Conservation (phyloP, 2,797 vertebrate species). For the Lithobates pipiens region DNA sequence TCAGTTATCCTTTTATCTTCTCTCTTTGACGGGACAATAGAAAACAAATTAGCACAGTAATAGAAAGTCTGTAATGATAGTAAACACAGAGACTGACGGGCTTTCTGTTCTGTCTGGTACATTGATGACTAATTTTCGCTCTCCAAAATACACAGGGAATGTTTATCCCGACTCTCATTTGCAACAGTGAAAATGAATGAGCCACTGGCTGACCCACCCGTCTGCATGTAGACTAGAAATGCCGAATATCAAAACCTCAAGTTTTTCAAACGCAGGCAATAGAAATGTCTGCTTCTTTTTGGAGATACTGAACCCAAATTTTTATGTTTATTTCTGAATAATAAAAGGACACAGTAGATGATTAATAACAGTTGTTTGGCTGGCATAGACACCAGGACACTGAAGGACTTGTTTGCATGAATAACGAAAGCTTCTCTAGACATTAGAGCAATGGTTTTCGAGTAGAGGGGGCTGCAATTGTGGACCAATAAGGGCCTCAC, state of each 20-base stretch:
- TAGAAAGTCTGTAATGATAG: slow-evolving; percentile 15
- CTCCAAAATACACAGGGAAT: neutral
- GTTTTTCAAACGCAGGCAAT: neutral
- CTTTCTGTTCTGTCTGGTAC: slow-evolving; percentile 30
- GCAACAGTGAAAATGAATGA: neutral
- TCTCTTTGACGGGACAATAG: slow-evolving; percentile 4
- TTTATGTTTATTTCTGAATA: neutral
- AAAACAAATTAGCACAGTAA: slow-evolving; percentile 36
- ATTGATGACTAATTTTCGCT: slow-evolving; percentile 1
- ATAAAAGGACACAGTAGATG: neutral
- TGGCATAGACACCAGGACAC: neutral
- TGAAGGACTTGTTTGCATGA: neutral
- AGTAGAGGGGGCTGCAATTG: too few species aligned
- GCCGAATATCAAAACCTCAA: neutral
- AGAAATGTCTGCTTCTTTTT: neutral
- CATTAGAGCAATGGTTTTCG: neutral
- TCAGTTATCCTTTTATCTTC: slow-evolving; percentile 17
- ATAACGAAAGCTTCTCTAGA: neutral
- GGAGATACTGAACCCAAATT: neutral
- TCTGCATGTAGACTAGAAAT: neutral
- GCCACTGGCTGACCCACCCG: neutral
- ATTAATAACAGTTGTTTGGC: neutral
- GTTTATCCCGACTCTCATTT: slow-evolving; percentile 10
- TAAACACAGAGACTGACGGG: slow-evolving; percentile 11
- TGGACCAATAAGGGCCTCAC: too few species aligned